Evolutionary conservation across 2,113 vertebrate species (phyloP), one percentile per base, ranked within the genome.

Genomic region (Leptocoma aspasia): DNA sequence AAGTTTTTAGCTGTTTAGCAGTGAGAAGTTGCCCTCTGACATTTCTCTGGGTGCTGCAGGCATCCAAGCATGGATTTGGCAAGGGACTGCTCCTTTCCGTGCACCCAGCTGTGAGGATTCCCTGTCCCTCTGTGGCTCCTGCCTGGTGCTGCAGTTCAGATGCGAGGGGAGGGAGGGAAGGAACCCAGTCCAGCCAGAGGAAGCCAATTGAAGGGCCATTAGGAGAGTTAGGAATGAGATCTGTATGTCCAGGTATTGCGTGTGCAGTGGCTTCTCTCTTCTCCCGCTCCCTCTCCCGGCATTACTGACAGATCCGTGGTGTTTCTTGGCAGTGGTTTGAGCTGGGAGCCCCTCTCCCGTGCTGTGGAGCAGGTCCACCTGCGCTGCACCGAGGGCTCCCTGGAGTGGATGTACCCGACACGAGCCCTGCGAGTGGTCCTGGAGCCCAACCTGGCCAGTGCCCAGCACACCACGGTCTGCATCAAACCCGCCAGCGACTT

Each of bases 311-410:
- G 76, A 19, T 2, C 6, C 31, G 0, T 12, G 70, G 9, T 41
- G 1, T 44, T 90, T 19, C 30, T 26, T 20, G 81, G 82, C 96
- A 99, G 98, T 6, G 98, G 98, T 35, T 70, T 98, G 84, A 96
- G 91, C 61, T 18, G 94, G 86, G 98, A 96, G 16, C 78, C 93
- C 17, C 86, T 88, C 17, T 95, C 97, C 56, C 90, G 97, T 2
- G 92, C 97, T 0, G 98, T 98, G 35, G 98, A 98, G 63, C 98
- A 98, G 96, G 97, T 98, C 56, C 97, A 93, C 22, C 97, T 98
- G 52, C 97, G 98, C 86, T 98, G 98, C 64, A 97, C 98, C 0
- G 94, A 97, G 83, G 98, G 98, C 21, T 98, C 96, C 9, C 97
- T 99, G 83, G 92, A 96, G 71, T 98, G 98, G 98, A 33, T 98